A percentile compares a stretch with the other conserved stretches of the same genome.
Conservation (phyloP, 2,888 invertebrate species). For the Caenorhabditis becei region DNA sequence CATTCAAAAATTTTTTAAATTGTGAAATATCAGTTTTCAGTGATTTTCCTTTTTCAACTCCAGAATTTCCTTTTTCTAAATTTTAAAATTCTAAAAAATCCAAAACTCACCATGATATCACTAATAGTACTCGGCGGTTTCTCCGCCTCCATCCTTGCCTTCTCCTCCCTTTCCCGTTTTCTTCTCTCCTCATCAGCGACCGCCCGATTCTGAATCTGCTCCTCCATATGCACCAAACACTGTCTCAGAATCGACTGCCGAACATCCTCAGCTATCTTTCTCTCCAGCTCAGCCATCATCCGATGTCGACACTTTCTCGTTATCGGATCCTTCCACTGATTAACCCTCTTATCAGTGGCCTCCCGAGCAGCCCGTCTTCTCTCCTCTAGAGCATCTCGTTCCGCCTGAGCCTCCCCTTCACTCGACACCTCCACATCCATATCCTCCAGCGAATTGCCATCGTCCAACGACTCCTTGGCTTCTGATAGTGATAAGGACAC, state of each 20-base stretch:
- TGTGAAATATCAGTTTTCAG: no score
- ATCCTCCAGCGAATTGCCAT: conserved; percentile 57
- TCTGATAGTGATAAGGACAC: background rate
- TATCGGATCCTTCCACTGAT: background rate
- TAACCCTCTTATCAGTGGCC: background rate
- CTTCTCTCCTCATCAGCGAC: conserved; percentile 38
- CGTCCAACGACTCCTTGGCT: conserved; percentile 32
- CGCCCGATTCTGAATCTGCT: conserved; percentile 10
- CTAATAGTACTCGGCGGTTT: conserved; percentile 24
- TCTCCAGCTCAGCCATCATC: conserved; percentile 13
- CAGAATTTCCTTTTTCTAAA: background rate
- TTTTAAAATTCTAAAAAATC: background rate
- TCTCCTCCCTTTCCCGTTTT: conserved; percentile 55
- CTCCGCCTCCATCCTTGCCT: conserved; percentile 24
- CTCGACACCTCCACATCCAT: conserved; percentile 63
- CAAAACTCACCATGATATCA: conserved; percentile 44
- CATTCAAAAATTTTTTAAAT: no score
- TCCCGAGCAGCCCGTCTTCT: background rate
- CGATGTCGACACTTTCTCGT: conserved; percentile 5
- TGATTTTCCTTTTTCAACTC: no score
- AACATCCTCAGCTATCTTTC: conserved; percentile 41
- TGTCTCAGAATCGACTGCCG: conserved; percentile 33
- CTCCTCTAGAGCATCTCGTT: conserved; percentile 26
- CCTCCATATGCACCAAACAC: conserved; percentile 29
- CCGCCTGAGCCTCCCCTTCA: conserved; percentile 28